phyloP scores from a whole-genome alignment of 1,140 invertebrate genomes.

The Lasioglossum baleicum region DNA sequence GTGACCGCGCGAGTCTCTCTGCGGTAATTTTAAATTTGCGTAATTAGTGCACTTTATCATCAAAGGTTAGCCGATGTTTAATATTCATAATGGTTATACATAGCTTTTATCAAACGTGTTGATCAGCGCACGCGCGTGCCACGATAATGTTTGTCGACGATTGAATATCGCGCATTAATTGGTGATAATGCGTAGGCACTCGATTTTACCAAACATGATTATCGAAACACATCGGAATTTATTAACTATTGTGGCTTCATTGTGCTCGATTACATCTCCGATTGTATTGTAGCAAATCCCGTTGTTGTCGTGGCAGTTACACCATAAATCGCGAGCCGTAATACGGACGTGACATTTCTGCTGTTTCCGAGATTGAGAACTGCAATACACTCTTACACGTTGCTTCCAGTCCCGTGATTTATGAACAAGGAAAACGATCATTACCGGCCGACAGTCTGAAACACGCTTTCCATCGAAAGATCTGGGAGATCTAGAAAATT shows the following conservation, averaged over 20 bases:
- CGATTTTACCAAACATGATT: constrained; percentile 2
- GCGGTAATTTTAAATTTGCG: not conserved
- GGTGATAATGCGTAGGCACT: not conserved
- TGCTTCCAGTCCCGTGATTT: not conserved
- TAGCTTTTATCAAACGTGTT: not conserved
- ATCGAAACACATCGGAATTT: not conserved
- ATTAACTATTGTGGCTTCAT: not conserved
- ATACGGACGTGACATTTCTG: not conserved
- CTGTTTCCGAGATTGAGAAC: not conserved
- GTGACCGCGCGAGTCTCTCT: not conserved
- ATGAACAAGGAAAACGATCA: not conserved
- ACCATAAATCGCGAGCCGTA: not conserved
- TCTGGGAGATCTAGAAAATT: too few relatives aligned
- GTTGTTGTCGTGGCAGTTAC: not conserved
- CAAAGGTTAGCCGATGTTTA: not conserved
- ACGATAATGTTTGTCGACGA: not conserved
- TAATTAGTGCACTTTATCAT: not conserved
- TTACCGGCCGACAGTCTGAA: not conserved
- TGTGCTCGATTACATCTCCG: not conserved
- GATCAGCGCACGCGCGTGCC: not conserved
- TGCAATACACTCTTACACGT: not conserved
- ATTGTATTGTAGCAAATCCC: not conserved
- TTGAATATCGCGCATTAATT: not conserved
- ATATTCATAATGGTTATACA: not conserved
- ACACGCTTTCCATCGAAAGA: not conserved